phyloP scores from a whole-genome alignment of 2,113 vertebrate genomes.

The Festucalex cinctus region DNA sequence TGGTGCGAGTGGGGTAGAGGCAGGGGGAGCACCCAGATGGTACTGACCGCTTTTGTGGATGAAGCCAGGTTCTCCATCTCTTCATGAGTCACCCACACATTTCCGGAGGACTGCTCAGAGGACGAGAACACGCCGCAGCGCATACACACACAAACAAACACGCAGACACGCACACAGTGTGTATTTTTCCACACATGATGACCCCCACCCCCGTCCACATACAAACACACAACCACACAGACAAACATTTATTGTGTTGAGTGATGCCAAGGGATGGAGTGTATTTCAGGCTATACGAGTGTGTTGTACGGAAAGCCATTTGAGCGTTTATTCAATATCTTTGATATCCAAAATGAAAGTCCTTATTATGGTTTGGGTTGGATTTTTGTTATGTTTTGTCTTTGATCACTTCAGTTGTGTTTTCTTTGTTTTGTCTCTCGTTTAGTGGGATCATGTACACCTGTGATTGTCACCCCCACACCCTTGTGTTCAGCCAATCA shows the following conservation, averaged over 20 bases:
- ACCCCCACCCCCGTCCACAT: slow-evolving; percentile 8
- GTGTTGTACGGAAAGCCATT: slow-evolving; percentile 8
- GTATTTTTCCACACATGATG: slow-evolving; percentile 27
- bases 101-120: slow-evolving; percentile 89
- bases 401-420: too few relatives aligned
- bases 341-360: neutral
- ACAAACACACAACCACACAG: slow-evolving; percentile 36
- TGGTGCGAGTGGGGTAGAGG: slow-evolving; percentile 28
- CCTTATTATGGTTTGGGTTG: too few relatives aligned
- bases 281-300: slow-evolving; percentile 57
- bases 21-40: slow-evolving; percentile 70
- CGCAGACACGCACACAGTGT: slow-evolving; percentile 26
- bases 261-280: slow-evolving; percentile 58
- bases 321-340: neutral
- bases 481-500: too few relatives aligned
- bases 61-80: slow-evolving; percentile 97
- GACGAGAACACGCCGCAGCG: slow-evolving; percentile 49
- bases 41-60: slow-evolving; percentile 92
- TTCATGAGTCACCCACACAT: slow-evolving; percentile 98
- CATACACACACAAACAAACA: slow-evolving; percentile 33
- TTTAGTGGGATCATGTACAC: too few relatives aligned
- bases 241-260: slow-evolving; percentile 56
- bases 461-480: too few relatives aligned
- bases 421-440: too few relatives aligned
- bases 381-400: too few relatives aligned